Evolutionary conservation across 1,140 invertebrate genomes (phyloP), one percentile per base, ranked within the genome.

Genomic region (Philopotamus ludificatus): DNA sequence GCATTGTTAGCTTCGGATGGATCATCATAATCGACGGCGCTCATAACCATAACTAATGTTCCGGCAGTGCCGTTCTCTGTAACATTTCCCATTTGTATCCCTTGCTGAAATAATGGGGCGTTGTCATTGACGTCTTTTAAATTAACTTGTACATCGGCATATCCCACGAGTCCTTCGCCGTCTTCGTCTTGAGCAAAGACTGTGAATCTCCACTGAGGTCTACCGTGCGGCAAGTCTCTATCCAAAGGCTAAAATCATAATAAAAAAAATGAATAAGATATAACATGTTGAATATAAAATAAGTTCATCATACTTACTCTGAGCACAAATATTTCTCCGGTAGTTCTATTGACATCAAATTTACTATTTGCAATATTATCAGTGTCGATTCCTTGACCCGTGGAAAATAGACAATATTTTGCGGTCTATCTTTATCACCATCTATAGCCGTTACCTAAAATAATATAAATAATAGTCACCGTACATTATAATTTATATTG

Each of bases 121-220:
- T 92, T 91, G 77, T 91, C 89, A 74, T 91, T 91, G 70, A 90
- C 86, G 73, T 91, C 89, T 68, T 84, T 83, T 2, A 90, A 80
- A 73, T 85, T 86, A 62, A 90, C 86, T 74, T 88, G 84, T 15
- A 91, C 87, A 74, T 89, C 86, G 25, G 87, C 86, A 73, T 89
- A 90, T 55, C 89, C 88, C n/a, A 87, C 85, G 8, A 87, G 74
- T 8, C 86, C 85, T 72, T 85, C 85, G 50, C 85, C 85, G 25
- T 84, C 84, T 76, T 89, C 88, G 71, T 89, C 88, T 70, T 86
- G 84, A 41, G 87, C 88, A 69, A 87, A 86, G 3, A 90, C 87
- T 39, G 88, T 89, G 74, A 91, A 89, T 65, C 88, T 82, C 86
- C 88, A 91, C 67, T 86, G 83, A 10, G 87, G 85, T 41, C 87